These are phyloP conservation scores for Psettodes erumei DNA, from an alignment of 2,113 vertebrate genomes.

Conservation along the genomic window DNA sequence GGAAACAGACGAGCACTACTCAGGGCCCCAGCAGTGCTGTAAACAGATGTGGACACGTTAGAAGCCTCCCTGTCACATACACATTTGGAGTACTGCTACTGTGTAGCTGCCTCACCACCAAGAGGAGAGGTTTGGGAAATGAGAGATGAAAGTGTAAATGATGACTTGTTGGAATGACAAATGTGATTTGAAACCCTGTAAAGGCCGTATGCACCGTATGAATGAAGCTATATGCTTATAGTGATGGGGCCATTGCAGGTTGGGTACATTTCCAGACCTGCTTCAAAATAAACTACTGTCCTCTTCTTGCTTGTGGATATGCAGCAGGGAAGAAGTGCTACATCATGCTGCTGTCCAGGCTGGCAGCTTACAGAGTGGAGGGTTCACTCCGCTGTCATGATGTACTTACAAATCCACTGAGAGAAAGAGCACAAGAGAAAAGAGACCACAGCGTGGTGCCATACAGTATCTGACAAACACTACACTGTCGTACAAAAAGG, in stretches of 20 bases:
- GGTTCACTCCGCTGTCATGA: constrained; percentile 62
- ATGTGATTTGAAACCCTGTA: not conserved
- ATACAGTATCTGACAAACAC: constrained; percentile 24
- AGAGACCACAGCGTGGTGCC: constrained; percentile 29
- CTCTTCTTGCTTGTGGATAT: constrained; percentile 36
- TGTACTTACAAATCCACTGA: constrained; percentile 53
- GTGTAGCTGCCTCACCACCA: constrained; percentile 4
- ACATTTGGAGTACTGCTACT: not conserved
- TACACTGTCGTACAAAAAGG: constrained; percentile 32
- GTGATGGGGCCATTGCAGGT: not conserved
- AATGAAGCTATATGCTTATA: not conserved
- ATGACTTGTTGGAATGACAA: constrained; percentile 22
- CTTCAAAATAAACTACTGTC: not conserved
- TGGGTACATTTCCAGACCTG: not conserved
- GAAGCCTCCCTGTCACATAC: constrained; percentile 19
- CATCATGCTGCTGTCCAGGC: constrained; percentile 70
- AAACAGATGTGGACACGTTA: constrained; percentile 33
- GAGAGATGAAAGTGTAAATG: not conserved
- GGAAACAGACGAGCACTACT: constrained; percentile 13
- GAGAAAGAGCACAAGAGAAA: constrained; percentile 15
- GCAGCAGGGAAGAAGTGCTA: constrained; percentile 61
- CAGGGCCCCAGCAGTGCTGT: constrained; percentile 34
- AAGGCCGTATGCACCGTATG: constrained; percentile 1
- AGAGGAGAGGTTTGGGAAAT: constrained; percentile 15
- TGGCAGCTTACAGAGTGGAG: constrained; percentile 48